Evolutionary conservation across 2,797 vertebrate species (phyloP), one percentile per base, ranked within the genome.

Genomic region (Sparidentex hasta): DNA sequence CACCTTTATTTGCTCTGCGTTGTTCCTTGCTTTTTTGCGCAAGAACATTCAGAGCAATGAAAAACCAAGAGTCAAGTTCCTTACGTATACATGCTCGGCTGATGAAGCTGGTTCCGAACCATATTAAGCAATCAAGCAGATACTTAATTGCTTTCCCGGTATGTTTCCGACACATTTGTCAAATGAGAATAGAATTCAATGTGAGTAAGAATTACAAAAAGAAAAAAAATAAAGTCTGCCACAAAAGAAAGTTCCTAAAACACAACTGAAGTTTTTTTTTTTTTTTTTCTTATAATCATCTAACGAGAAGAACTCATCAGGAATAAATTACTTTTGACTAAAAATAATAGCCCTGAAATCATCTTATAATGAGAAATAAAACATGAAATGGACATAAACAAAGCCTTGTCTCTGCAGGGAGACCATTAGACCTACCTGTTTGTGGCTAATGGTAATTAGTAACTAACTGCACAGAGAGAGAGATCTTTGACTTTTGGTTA

Each of bases 401-500:
- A 82, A 73, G 81, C 48, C 82, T 41, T 4, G 41, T 81, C 47
- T 86, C 74, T 82, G 62, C 52, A 70, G 86, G 76, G 78, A 80
- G 75, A 73, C 76, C 78, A 84, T 80, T 84, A 89, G 69, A 77
- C 11, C 62, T 65, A 38, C 20, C 64, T 85, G 73, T 89, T 88
- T 86, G 72, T 78, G 71, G 72, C 80, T 78, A 67, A 56, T 14
- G 82, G 65, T 85, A 88, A 89, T 90, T 82, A 87, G 72, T 68
- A 70, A 85, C 68, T 67, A 80, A 79, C 20, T 44, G 62, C 69
- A 69, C 67, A 9, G 38, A 9, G 38, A 38, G 38, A 38, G 38
- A 80, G 76, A 83, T 88, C 82, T 89, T 76, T 86, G 76, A 86
- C 83, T 87, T 83, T 77, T 87, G 58, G 62, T 77, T 81, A 65